Base-by-base conservation (phyloP, 2,797 vertebrate species). In the Psittacula echo region DNA sequence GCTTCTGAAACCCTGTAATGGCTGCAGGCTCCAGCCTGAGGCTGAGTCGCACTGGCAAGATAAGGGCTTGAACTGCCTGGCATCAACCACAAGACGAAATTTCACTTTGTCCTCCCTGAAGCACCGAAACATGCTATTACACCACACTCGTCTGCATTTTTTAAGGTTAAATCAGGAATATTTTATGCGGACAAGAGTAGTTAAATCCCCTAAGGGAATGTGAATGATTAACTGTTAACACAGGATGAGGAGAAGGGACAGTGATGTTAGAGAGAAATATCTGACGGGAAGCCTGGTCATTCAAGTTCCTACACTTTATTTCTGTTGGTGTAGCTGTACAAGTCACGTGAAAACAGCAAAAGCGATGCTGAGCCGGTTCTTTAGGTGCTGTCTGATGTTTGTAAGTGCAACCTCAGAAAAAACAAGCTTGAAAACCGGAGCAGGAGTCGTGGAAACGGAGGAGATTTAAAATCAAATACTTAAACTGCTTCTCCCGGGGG, bases 1-100 rank as follows among this genome's bases (percentile, higher is more conserved):
- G 87, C 96, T 94, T 48, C 87, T 58, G 70, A 65, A 93, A 58
- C 68, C 34, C 76, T 73, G 62, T 80, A 44, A 83, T 60, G 82
- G 23, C 70, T 20, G 26, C 53, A 4, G 93, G 83, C 93, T 91
- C 53, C 87, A 66, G 91, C 68, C 73, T 2, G 2, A 10, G 70
- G 47, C 44, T 10, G 41, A 90, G 68, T 32, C 11, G 30, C 42
- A 0, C 41, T 71, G 88, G 74, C 90, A 81, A 37, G 53, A 47
- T 54, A 30, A 88, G 47, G 41, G 20, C 80, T 76, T 62, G 34
- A 24, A 54, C 26, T 9, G 53, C 7, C 44, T 45, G 62, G 48
- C 39, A 61, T 58, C 45, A 15, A 16, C 45, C n/a, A 18, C 50
- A n/a, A 41, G 45, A 70, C 42, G 67, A 75, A 79, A 70, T 24